A percentile compares a stretch with the other conserved stretches of the same genome.
phyloP scores from a whole-genome alignment of 2,888 invertebrate genomes.

The Microplitis deprimator region DNA sequence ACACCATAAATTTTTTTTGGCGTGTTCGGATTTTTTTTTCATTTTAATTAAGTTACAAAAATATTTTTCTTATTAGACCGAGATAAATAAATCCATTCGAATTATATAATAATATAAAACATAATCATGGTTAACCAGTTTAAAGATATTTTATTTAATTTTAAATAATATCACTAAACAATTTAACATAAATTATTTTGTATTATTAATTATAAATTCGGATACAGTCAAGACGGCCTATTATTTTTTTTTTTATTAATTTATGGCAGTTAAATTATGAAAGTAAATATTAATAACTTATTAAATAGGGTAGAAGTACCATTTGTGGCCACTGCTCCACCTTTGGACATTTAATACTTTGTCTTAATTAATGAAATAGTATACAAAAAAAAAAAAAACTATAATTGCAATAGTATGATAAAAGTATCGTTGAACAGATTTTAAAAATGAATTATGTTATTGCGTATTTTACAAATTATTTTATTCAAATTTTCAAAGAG shows the following conservation, averaged over 20 bases:
- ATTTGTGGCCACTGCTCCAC: too few relatives aligned
- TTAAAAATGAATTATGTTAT: too few relatives aligned
- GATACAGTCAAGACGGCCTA: slow-evolving; percentile 37
- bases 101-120: background rate
- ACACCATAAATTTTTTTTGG: slow-evolving; percentile 32
- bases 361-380: too few relatives aligned
- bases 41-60: slow-evolving; percentile 50
- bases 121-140: background rate
- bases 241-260: slow-evolving; percentile 9
- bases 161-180: too few relatives aligned
- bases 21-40: slow-evolving; percentile 33
- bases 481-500: too few relatives aligned
- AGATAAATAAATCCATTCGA: slow-evolving; percentile 42
- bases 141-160: too few relatives aligned
- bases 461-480: too few relatives aligned
- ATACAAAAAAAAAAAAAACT: too few relatives aligned
- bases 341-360: too few relatives aligned
- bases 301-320: background rate
- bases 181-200: background rate
- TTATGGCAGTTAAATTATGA: background rate
- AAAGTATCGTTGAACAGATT: too few relatives aligned
- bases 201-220: slow-evolving; percentile 29
- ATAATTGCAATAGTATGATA: too few relatives aligned
- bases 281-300: background rate
- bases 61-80: slow-evolving; percentile 51